Percentiles rank a stretch among this genome's conserved stretches.
These are phyloP conservation scores for Dromiciops gliroides DNA, from an alignment of 2,113 vertebrate genomes.

Conservation along the genomic window DNA sequence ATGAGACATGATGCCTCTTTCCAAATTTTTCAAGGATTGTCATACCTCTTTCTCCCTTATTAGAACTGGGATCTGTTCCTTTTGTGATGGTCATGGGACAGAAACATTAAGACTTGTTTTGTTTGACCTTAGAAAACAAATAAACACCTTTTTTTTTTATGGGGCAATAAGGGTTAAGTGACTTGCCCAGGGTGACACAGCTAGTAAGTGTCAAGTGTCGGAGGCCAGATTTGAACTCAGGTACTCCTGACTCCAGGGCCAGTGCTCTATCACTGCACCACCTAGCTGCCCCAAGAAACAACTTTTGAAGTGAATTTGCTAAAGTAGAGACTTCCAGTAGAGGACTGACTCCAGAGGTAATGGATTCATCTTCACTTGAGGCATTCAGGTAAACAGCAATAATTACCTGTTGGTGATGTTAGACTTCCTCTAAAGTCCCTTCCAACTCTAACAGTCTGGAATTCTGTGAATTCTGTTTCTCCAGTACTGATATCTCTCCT, in stretches of 20 bases:
- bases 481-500: neutral
- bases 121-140: neutral
- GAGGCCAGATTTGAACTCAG: no score
- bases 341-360: neutral
- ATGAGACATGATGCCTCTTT: neutral
- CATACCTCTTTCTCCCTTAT: neutral
- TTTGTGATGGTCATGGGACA: neutral
- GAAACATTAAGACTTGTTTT: neutral
- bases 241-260: no score
- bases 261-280: no score
- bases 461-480: neutral
- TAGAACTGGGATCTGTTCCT: neutral
- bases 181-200: no score
- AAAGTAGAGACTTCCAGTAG: neutral
- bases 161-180: no score
- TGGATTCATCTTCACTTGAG: neutral
- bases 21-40: neutral
- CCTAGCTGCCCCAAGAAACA: no score
- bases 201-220: no score
- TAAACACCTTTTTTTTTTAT: no score
- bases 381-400: neutral
- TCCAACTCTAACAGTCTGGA: neutral
- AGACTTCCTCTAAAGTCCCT: neutral
- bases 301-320: neutral
- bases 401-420: neutral